Evolutionary conservation across 2,113 vertebrate genomes (phyloP), one percentile per base, ranked within the genome.

Genomic region (Poicephalus gulielmi): DNA sequence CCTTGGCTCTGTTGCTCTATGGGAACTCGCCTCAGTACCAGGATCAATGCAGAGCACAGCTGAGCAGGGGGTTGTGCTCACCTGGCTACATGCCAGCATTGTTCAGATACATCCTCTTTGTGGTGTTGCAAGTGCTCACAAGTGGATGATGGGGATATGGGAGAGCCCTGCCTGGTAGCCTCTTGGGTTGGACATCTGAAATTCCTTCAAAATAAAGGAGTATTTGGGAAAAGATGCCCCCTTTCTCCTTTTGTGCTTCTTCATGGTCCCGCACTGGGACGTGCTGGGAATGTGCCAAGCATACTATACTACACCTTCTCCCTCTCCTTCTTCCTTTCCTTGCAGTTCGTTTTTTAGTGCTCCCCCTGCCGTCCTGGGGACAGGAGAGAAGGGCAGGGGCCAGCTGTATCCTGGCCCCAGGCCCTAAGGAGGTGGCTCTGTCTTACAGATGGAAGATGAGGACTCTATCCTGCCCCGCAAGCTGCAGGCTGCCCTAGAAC

Each of bases 401-500:
- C 4, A 19, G 37, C 64, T 4, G 0, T 46, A 60, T 41, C 17
- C 37, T 0, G 1, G 50, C 10, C 60, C 24, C 39, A 25, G 27
- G 64, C 50, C 63, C 82, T 94, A 62, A 92, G 49, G 30, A 82
- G 68, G 37, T 94, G 87, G 10, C 28, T 96, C 41, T 97, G 92
- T 92, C 71, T 97, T 94, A 44, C 93, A 99, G 99, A 98, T 99
- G 98, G 99, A 99, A 39, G 99, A 99, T 68, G 99, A 99, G 79
- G 99, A 99, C 92, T 99, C 98, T 64, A 99, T 99, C 81, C 98
- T 99, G 80, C 99, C 99, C 82, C 99, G 99, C 88, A 99, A 99
- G 97, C 98, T 99, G 93, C 99, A 99, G 97, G 98, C 98, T 0
- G 99, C 99, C 69, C 98, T 99, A 6, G 99, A 99, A 64, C 98